Base-by-base conservation (phyloP, 2,888 invertebrate species). In the Vanessa cardui region DNA sequence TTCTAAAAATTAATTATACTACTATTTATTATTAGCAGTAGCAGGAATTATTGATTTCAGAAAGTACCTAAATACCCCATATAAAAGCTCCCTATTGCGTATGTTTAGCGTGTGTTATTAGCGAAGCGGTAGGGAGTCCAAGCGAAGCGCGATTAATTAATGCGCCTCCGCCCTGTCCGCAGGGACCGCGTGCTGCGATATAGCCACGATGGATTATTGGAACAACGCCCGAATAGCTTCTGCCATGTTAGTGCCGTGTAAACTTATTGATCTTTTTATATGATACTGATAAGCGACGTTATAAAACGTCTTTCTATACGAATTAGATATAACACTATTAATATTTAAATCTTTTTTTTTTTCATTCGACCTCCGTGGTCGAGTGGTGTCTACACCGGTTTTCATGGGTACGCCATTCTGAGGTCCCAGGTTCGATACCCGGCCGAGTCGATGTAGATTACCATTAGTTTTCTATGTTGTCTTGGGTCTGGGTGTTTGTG, bases 111-210 rank as follows among this genome's bases (percentile, higher is more conserved):
- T 85, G 85, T 81, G 84, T 84, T 86, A 89, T 88, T 88, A 88
- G 82, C 77, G 75, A 68, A 82, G 80, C 88, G 74, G 80, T 83
- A 80, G 88, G 86, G 84, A 74, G 83, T 76, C 81, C 77, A 66
- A 52, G 76, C 89, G 87, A 88, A 88, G 89, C 83, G 87, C 83
- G 86, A 89, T 92, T 92, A 92, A 92, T 92, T 92, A 90, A 90
- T 90, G 88, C 88, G 87, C 90, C 85, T 83, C 85, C 86, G 81
- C 88, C 89, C 85, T 78, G 85, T 82, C 90, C 89, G 72, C 77
- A 73, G 89, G 89, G 90, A 88, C 77, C 64, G 66, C 85, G 82
- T 82, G 84, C 83, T 80, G 79, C 80, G 77, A 80, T 85, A 80
- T 81, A 78, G 78, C 80, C 78, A 79, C 78, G 76, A 72, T 76